phyloP scores from a whole-genome alignment of 2,113 vertebrate species.

The Trematocara macrostoma region DNA sequence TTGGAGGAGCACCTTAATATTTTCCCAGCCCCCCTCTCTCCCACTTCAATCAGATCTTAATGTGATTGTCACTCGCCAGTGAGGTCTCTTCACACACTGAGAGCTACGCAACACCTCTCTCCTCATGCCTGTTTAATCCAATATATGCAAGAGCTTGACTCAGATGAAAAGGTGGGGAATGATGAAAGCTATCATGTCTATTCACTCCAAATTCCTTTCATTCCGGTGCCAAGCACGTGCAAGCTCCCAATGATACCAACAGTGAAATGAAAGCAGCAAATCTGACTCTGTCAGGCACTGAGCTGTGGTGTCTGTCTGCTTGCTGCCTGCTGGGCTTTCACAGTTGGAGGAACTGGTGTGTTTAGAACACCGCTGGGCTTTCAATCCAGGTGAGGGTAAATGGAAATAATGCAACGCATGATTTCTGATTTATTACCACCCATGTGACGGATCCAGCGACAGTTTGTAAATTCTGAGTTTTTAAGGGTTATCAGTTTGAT shows the following conservation, averaged over 20 bases:
- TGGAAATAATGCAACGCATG: neutral
- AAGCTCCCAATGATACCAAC: slow-evolving; percentile 49
- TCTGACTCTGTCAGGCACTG: slow-evolving; percentile 44
- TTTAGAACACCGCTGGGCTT: neutral
- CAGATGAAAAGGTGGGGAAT: slow-evolving; percentile 56
- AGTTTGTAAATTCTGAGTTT: neutral
- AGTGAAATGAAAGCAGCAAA: slow-evolving; percentile 57
- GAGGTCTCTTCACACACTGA: neutral
- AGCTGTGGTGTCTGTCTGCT: slow-evolving; percentile 25
- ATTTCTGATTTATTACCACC: slow-evolving; percentile 6
- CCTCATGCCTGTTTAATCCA: slow-evolving; percentile 40
- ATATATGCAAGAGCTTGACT: slow-evolving; percentile 38
- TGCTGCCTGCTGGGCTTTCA: slow-evolving; percentile 26
- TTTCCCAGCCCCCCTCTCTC: neutral
- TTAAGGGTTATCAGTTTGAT: neutral
- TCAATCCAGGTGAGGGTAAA: neutral
- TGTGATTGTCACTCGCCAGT: slow-evolving; percentile 2
- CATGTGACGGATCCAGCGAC: neutral
- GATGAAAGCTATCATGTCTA: slow-evolving; percentile 51
- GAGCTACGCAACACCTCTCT: slow-evolving; percentile 36
- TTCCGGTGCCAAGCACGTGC: slow-evolving; percentile 42
- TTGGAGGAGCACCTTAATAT: slow-evolving; percentile 5
- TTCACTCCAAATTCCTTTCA: slow-evolving; percentile 60
- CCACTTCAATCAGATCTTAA: slow-evolving; percentile 21
- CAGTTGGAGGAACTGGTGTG: neutral